phyloP scores from a whole-genome alignment of 2,888 invertebrate genomes.

The Acleris holmiana region DNA sequence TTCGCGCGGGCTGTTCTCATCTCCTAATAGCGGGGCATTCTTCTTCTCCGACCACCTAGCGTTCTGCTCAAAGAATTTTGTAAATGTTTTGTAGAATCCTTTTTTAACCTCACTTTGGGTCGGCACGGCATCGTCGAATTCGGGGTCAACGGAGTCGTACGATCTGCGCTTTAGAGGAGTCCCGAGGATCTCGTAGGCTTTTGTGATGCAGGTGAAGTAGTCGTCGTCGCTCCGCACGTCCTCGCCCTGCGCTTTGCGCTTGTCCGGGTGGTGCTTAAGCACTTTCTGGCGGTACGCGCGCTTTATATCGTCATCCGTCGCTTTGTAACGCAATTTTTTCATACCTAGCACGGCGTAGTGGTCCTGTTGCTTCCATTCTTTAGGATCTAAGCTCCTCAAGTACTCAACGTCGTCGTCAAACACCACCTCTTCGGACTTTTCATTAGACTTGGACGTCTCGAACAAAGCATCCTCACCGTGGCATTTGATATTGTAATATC shows the following conservation, averaged over 20 bases:
- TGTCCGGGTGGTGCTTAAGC: constrained; percentile 98
- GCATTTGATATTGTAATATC: constrained; percentile 78
- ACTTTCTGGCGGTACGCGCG: constrained; percentile 92
- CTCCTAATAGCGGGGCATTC: constrained; percentile 93
- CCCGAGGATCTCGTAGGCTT: constrained; percentile 96
- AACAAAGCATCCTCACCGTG: constrained; percentile 76
- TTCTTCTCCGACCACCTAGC: constrained; percentile 96
- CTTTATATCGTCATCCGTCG: constrained; percentile 96
- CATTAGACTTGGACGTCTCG: constrained; percentile 69
- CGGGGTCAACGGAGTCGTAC: constrained; percentile 98
- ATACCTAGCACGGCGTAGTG: constrained; percentile 98
- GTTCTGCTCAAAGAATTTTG: constrained; percentile 90
- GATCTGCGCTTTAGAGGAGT: constrained; percentile 92
- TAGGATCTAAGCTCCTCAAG: constrained; percentile 95
- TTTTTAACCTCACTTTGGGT: constrained; percentile 89
- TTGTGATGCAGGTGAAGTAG: constrained; percentile 99
- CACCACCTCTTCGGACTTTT: constrained; percentile 72
- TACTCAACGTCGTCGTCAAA: constrained; percentile 91
- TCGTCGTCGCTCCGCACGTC: constrained; percentile 95
- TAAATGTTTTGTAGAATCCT: constrained; percentile 88
- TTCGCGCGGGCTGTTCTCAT: constrained; percentile 89
- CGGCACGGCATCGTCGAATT: constrained; percentile 95
- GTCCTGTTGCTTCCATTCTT: constrained; percentile 99
- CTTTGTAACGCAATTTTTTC: constrained; percentile 91
- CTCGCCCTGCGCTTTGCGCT: constrained; percentile 95